A percentile compares a stretch with the other conserved stretches of the same genome.
Evolutionary conservation across 2,113 vertebrate genomes (phyloP).

Genomic region (Lepus americanus): DNA sequence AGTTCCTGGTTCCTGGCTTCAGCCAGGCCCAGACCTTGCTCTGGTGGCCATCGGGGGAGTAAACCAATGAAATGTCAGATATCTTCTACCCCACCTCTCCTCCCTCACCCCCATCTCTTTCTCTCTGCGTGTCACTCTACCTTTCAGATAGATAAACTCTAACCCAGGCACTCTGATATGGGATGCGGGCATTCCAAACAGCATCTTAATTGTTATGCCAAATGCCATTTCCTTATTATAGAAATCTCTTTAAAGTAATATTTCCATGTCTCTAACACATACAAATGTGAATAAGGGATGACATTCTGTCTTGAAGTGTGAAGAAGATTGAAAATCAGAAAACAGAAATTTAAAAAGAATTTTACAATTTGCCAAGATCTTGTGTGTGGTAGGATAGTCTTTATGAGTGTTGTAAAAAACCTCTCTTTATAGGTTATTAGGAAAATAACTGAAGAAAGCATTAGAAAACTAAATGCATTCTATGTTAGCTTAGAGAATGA

Average conservation of each 20-base stretch:
- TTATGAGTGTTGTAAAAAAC: neutral
- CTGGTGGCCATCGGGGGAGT: no score
- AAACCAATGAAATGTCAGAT: no score
- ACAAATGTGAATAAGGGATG: conserved; percentile 24
- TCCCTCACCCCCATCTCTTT: no score
- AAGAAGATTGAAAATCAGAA: neutral
- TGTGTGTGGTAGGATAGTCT: conserved; percentile 6
- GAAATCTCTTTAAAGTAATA: neutral
- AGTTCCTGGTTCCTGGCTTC: no score
- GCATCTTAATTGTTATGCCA: no score
- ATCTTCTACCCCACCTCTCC: no score
- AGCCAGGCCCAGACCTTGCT: no score
- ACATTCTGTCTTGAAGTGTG: neutral
- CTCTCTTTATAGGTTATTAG: neutral
- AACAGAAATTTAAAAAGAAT: conserved; percentile 25
- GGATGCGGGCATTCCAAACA: no score
- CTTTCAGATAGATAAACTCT: no score
- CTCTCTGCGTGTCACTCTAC: no score
- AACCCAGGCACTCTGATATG: no score
- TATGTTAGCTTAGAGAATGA: neutral
- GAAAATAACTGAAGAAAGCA: conserved; percentile 7
- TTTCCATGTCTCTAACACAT: neutral
- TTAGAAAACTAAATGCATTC: neutral
- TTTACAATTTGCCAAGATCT: neutral
- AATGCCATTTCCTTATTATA: neutral